These are phyloP conservation scores for Protodeltote pygarga DNA, from an alignment of 2,888 invertebrate species.

Conservation along the genomic window DNA sequence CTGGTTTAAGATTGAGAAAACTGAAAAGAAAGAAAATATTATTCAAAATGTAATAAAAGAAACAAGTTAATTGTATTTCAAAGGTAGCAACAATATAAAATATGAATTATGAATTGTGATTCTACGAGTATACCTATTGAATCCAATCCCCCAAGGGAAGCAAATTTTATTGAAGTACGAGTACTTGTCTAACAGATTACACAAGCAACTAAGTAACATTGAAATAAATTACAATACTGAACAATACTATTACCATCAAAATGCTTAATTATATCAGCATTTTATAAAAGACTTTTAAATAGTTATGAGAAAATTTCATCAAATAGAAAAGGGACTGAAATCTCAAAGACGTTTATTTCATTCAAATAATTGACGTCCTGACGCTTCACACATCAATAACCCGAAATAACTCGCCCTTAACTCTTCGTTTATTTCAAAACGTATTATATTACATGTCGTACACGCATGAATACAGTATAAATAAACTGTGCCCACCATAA, in stretches of 20 bases:
- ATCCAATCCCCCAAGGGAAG: not conserved
- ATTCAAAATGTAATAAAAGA: too few relatives aligned
- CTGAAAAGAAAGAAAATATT: too few relatives aligned
- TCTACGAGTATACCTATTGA: too few relatives aligned
- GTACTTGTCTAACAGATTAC: too few relatives aligned
- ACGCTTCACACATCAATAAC: conserved; percentile 44
- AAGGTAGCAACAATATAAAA: not conserved
- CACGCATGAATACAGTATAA: conserved; percentile 81
- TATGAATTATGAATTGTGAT: not conserved
- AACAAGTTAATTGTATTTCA: too few relatives aligned
- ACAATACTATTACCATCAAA: conserved; percentile 15
- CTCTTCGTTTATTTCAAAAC: conserved; percentile 71
- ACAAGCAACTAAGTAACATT: too few relatives aligned
- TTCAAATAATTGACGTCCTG: conserved; percentile 29
- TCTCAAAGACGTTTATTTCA: conserved; percentile 20
- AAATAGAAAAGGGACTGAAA: conserved; percentile 1
- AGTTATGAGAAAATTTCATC: conserved; percentile 3
- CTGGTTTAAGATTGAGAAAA: conserved; percentile 11
- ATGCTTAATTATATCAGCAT: conserved; percentile 5
- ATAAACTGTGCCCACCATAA: conserved; percentile 83
- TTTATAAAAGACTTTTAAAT: not conserved
- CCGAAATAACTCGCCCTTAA: conserved; percentile 67
- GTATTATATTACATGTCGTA: conserved; percentile 80
- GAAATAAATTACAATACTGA: conserved; percentile 18
- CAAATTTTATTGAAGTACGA: not conserved